These are phyloP conservation scores for Hirundo rustica DNA, from an alignment of 2,797 vertebrate genomes.

Conservation along the genomic window DNA sequence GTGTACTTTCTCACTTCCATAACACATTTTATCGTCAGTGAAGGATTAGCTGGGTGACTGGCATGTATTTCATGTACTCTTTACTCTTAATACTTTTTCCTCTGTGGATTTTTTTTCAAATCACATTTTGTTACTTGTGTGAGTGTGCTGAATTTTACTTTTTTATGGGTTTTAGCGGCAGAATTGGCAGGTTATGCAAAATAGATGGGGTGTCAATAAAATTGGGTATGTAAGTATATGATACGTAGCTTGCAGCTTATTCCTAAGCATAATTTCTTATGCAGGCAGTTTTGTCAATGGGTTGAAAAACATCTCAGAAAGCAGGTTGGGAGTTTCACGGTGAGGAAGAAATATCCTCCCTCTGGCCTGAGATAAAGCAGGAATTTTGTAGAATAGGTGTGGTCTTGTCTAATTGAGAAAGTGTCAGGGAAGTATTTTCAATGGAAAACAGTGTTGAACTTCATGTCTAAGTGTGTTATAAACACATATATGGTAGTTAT, in stretches of 20 bases:
- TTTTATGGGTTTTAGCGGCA: background rate
- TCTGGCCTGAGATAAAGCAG: rapidly evolving
- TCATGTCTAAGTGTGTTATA: background rate
- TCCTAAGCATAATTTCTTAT: background rate
- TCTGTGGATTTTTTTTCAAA: background rate
- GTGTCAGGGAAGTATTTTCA: background rate
- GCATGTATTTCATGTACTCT: background rate
- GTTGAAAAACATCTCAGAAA: background rate
- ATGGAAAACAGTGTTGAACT: background rate
- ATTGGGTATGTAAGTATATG: background rate
- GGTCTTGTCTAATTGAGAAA: background rate
- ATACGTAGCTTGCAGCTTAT: background rate
- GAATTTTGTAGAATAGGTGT: background rate
- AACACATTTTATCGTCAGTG: background rate
- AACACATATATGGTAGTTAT: background rate
- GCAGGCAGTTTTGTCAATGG: background rate
- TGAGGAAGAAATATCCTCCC: background rate
- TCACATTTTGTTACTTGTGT: background rate
- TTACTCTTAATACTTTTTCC: background rate
- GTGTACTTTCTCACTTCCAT: background rate
- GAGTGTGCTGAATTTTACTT: background rate
- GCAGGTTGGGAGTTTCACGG: background rate
- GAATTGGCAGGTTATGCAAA: background rate
- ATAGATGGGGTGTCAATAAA: background rate
- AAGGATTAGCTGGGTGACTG: background rate